Base-by-base conservation (phyloP, 2,797 vertebrate genomes). In the Pangasius mekongensis region DNA sequence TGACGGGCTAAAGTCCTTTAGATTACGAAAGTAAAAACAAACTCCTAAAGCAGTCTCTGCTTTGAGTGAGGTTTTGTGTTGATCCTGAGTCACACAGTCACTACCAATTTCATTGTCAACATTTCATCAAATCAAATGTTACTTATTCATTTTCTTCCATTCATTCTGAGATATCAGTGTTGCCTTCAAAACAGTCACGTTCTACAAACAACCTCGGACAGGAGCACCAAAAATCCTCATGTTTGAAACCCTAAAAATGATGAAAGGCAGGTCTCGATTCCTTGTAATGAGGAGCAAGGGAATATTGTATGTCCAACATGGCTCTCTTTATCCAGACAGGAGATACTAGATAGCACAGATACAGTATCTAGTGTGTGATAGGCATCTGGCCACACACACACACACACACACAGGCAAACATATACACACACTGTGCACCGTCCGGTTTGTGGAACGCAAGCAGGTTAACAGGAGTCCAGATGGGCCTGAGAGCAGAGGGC, bases 391-490 rank as follows among this genome's bases (percentile, higher is more conserved):
- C 88, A 60, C 86, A 58, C 86, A 87, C 58, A 85, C 47, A 33
- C 47, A 33, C 64, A 67, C 73, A 89, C 52, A 86, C 24, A 47
- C 66, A 83, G 85, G 56, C 84, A 67, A 49, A 60, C 7, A 83
- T 47, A 64, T n/a, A 36, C 77, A 82, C 43, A 60, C 73, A 83
- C 39, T 71, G 56, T 74, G 83, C 47, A 77, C 27, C 22, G 56
- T 85, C 43, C 87, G 89, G 91, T 83, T 54, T 14, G 64, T 64
- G 87, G 86, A 52, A 84, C 83, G 88, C 91, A 91, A 69, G 82
- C 93, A 93, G 93, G 93, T 94, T 94, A 76, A 86, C 87, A 92
- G 90, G 89, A 87, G 94, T 95, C 95, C 95, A 96, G 95, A 96
- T 96, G 95, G 95, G 87, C 90, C 3, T 33, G 76, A 87, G 88